Evolutionary conservation across 2,797 vertebrate genomes (phyloP), one percentile per base, ranked within the genome.

Genomic region (Chromis chromis): DNA sequence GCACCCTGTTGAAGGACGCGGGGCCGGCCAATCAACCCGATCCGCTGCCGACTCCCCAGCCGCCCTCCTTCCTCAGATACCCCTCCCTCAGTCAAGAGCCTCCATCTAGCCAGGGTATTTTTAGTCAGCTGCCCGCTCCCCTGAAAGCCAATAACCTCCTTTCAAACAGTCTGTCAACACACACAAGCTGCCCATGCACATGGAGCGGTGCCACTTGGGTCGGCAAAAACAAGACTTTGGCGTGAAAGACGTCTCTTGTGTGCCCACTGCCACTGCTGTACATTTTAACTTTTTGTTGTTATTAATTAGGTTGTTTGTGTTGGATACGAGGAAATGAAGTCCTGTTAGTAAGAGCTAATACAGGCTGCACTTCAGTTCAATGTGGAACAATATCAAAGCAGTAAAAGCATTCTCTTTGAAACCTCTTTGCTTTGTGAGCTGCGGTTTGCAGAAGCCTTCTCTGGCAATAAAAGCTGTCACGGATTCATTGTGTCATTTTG

Each of bases 91-190:
- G 57, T 85, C 73, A 52, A 42, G 78, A 72, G 70, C 85, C 74
- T 86, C 77, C 85, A 83, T 90, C 66, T 67, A 70, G 53, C 67
- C 33, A 12, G 59, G 72, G 54, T 94, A 93, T 93, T 94, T 94
- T 91, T 93, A 91, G 87, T 69, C 56, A 7, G 39, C 44, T 54
- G 68, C 75, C 27, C 39, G 60, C 65, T 92, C 87, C 88, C 84
- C 82, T 89, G 87, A 86, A 88, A 90, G 85, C 76, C 66, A 71
- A 24, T 88, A 91, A 90, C 92, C 92, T 92, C 61, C 57, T 92
- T 93, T 84, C 81, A 65, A 58, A 50, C 70, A 79, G 70, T 74
- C 75, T 57, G 69, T 78, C 63, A 69, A 73, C 69, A 74, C 62
- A 62, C 62, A 70, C 52, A 61, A 13, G 49, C 49, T 39, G 46